A percentile compares a stretch with the other conserved stretches of the same genome.
These are phyloP conservation scores for Zhuqinia jingwanae DNA, from an alignment of 2,888 invertebrate species.

Conservation along the genomic window DNA sequence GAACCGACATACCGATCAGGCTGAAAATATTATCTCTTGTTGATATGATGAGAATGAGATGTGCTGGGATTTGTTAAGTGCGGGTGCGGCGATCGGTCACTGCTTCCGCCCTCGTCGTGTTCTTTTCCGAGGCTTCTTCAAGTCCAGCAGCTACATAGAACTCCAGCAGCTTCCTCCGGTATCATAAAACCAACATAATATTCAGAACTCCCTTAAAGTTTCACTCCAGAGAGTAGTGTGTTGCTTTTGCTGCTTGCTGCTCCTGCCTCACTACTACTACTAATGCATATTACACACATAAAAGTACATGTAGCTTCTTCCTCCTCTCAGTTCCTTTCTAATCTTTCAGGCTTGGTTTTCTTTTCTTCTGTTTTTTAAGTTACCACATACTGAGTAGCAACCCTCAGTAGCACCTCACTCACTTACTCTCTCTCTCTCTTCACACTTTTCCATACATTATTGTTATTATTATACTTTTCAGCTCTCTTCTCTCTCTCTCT, in stretches of 20 bases:
- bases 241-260: background rate
- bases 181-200: constrained; percentile 65
- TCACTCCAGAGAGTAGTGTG: constrained; percentile 63
- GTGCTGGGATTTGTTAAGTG: constrained; percentile 76
- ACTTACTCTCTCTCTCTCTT: constrained; percentile 42
- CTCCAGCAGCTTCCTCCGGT: constrained; percentile 60
- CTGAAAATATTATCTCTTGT: constrained; percentile 73
- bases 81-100: constrained; percentile 78
- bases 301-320: constrained; percentile 59
- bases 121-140: constrained; percentile 62
- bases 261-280: background rate
- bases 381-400: constrained; percentile 49
- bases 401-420: constrained; percentile 41
- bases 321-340: constrained; percentile 26
- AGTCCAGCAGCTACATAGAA: constrained; percentile 60
- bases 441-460: constrained; percentile 55
- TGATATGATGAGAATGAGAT: constrained; percentile 74
- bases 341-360: constrained; percentile 60
- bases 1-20: constrained; percentile 67
- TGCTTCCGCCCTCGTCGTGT: constrained; percentile 77
- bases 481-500: constrained; percentile 10
- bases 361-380: constrained; percentile 47
- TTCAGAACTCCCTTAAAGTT: constrained; percentile 64
- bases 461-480: constrained; percentile 48
- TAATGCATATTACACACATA: constrained; percentile 52